phyloP scores from a whole-genome alignment of 1,140 invertebrate species.

The Oryctes rhinoceros region DNA sequence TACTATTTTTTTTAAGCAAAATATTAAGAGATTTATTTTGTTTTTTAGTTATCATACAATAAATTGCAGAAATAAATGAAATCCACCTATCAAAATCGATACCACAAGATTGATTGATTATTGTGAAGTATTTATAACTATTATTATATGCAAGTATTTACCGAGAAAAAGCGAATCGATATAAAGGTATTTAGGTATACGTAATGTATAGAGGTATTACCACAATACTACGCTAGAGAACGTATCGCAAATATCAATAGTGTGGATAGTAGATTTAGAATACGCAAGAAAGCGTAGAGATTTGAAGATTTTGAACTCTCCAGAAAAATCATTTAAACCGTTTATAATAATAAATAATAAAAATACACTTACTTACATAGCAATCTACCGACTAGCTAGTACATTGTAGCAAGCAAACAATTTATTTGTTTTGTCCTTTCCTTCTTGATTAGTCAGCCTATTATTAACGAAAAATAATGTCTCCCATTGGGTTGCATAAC shows the following conservation, averaged over 20 bases:
- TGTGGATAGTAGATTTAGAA: too few relatives aligned
- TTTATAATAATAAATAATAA: not conserved
- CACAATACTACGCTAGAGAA: too few relatives aligned
- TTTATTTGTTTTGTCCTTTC: not conserved
- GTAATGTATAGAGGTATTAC: not conserved
- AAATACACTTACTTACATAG: not conserved
- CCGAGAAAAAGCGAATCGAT: constrained; percentile 8
- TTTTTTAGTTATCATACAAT: too few relatives aligned
- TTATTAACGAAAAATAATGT: not conserved
- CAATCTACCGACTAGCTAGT: not conserved
- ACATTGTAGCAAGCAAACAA: not conserved
- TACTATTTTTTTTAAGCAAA: too few relatives aligned
- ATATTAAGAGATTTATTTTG: too few relatives aligned
- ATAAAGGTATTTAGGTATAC: not conserved
- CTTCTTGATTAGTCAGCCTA: constrained; percentile 7
- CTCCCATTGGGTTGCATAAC: not conserved
- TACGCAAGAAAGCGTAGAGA: too few relatives aligned
- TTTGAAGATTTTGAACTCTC: too few relatives aligned
- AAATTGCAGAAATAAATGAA: not conserved
- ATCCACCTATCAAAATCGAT: constrained; percentile 3
- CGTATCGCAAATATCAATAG: too few relatives aligned
- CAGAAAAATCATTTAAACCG: too few relatives aligned
- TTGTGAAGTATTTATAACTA: not conserved
- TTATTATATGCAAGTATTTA: constrained; percentile 23
- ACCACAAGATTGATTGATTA: not conserved